These are phyloP conservation scores for Microcebus ravelobensis DNA, from an alignment of 2,113 vertebrate species.

Conservation along the genomic window DNA sequence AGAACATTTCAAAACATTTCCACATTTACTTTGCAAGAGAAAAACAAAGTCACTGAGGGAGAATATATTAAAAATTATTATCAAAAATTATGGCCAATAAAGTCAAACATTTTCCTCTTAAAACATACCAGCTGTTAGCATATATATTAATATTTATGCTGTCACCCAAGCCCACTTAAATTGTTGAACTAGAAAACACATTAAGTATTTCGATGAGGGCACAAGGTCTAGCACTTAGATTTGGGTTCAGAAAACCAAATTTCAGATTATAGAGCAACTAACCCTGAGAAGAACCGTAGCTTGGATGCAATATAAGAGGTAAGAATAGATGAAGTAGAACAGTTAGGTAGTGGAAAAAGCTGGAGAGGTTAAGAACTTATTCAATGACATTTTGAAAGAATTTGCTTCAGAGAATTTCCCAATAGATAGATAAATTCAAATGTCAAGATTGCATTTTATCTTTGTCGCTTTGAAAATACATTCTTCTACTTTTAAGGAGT, in stretches of 20 bases:
- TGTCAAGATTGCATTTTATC: conserved; percentile 35
- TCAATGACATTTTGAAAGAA: conserved; percentile 48
- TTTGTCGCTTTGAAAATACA: neutral
- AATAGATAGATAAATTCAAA: conserved; percentile 25
- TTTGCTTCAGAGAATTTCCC: conserved; percentile 19
- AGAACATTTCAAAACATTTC: conserved; percentile 31
- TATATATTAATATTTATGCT: neutral
- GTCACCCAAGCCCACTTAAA: neutral
- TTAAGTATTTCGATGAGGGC: neutral
- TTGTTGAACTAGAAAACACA: neutral
- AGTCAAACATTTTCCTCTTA: neutral
- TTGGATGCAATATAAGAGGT: neutral
- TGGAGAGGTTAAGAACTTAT: neutral
- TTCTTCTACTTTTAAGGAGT: neutral
- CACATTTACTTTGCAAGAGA: neutral
- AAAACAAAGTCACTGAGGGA: neutral
- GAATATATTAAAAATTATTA: neutral
- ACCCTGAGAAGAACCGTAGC: neutral
- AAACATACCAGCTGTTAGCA: neutral
- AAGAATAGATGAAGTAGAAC: neutral
- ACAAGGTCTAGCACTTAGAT: neutral
- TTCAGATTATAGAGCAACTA: neutral
- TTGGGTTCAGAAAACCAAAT: neutral
- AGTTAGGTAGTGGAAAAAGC: neutral
- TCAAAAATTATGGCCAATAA: neutral